phyloP scores from a whole-genome alignment of 2,888 invertebrate genomes.

The Tanytarsus gracilentus region DNA sequence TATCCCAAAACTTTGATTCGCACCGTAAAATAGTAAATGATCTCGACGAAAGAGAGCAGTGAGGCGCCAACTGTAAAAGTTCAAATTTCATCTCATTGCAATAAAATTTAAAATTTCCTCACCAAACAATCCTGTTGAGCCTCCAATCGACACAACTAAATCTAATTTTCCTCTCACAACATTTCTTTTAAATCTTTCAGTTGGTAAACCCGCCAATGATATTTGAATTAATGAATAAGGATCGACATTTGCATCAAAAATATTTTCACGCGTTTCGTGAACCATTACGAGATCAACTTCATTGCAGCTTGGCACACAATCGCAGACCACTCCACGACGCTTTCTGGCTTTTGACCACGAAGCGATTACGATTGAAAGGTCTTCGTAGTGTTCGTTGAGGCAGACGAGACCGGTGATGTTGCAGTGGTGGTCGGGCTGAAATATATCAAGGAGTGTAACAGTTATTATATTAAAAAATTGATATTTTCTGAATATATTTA shows the following conservation, averaged over 20 bases:
- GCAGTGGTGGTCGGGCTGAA: slow-evolving; percentile 44
- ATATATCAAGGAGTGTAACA: slow-evolving; percentile 31
- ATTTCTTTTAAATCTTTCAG: slow-evolving; percentile 61
- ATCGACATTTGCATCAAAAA: slow-evolving; percentile 17
- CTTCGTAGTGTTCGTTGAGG: slow-evolving; percentile 51
- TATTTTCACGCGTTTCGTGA: slow-evolving; percentile 17
- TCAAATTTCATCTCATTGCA: neutral
- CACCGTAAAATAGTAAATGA: slow-evolving; percentile 51
- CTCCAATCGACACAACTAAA: slow-evolving; percentile 61
- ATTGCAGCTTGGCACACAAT: slow-evolving; percentile 61
- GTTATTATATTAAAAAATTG: neutral
- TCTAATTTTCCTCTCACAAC: slow-evolving; percentile 63
- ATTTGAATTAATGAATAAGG: slow-evolving; percentile 49
- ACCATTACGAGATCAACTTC: slow-evolving; percentile 56
- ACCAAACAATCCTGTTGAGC: slow-evolving; percentile 52
- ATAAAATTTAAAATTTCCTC: neutral
- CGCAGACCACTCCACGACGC: slow-evolving; percentile 54
- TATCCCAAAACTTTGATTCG: slow-evolving; percentile 32
- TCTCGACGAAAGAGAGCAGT: slow-evolving; percentile 55
- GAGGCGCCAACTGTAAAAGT: slow-evolving; percentile 49
- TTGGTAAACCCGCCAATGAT: slow-evolving; percentile 55
- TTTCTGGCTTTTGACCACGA: slow-evolving; percentile 48
- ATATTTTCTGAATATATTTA: too few species aligned
- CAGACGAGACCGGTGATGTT: slow-evolving; percentile 58
- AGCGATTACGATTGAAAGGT: slow-evolving; percentile 57